Conservation (phyloP, 2,888 invertebrate genomes). For the Agriotes lineatus region DNA sequence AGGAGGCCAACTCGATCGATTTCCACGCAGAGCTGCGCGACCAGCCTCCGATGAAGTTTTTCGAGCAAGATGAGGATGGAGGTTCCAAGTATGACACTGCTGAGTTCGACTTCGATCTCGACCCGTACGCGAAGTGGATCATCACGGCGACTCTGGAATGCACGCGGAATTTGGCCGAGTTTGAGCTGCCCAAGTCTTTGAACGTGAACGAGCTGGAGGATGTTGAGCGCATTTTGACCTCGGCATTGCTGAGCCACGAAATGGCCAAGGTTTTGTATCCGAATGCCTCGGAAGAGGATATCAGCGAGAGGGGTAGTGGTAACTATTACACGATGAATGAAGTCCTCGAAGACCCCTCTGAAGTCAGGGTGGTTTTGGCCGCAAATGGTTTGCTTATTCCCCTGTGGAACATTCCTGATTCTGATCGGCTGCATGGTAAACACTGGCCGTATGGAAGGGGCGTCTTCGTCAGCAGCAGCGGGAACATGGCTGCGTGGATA, state of each 20-base stretch:
- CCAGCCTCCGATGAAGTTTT: conserved; percentile 75
- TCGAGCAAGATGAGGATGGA: too few species aligned
- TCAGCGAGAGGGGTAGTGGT: conserved; percentile 75
- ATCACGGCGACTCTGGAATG: conserved; percentile 83
- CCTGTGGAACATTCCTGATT: conserved; percentile 75
- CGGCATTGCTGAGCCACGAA: conserved; percentile 73
- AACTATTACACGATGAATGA: conserved; percentile 84
- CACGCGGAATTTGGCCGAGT: conserved; percentile 80
- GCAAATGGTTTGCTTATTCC: conserved; percentile 78
- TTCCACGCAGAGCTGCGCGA: conserved; percentile 73
- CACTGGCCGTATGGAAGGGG: conserved; percentile 95
- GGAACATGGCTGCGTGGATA: conserved; percentile 89
- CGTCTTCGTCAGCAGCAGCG: conserved; percentile 84
- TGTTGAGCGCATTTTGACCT: conserved; percentile 78
- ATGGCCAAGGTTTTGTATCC: conserved; percentile 71
- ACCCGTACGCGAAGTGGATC: conserved; percentile 76
- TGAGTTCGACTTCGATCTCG: conserved; percentile 72
- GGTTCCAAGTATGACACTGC: too few species aligned
- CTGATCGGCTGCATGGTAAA: conserved; percentile 78
- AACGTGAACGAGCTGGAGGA: conserved; percentile 80
- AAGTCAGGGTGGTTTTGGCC: conserved; percentile 74
- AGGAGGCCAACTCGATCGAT: conserved; percentile 81
- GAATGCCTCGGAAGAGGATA: conserved; percentile 71
- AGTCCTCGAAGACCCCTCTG: conserved; percentile 80
- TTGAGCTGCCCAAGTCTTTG: conserved; percentile 79